Evolutionary conservation across 1,140 invertebrate genomes (phyloP).

Genomic region (Drosophila tani): DNA sequence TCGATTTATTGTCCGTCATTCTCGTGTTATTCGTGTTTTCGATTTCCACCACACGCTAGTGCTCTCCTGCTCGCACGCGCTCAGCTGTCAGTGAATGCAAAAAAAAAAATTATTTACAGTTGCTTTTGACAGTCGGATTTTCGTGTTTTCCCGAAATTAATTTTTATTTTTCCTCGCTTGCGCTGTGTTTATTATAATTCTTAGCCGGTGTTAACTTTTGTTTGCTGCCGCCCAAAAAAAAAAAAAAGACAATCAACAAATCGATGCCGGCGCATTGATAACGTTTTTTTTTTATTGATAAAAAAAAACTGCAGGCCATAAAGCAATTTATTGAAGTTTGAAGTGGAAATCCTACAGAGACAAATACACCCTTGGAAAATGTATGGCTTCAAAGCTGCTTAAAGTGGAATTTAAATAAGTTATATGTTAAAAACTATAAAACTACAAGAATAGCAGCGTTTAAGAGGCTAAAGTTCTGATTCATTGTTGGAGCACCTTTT

Average conservation of each 20-base stretch:
- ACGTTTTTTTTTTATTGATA: conserved; percentile 21
- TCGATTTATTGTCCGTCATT: conserved; percentile 6
- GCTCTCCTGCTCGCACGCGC: conserved; percentile 32
- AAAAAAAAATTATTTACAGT: conserved; percentile 36
- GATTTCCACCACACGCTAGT: conserved; percentile 32
- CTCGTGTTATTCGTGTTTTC: conserved; percentile 25
- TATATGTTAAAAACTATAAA: background rate
- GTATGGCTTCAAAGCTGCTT: conserved; percentile 1
- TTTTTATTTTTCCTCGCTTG: background rate
- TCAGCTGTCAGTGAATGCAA: conserved; percentile 35
- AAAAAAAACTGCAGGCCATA: conserved; percentile 4
- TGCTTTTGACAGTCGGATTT: conserved; percentile 7
- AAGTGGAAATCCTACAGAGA: background rate
- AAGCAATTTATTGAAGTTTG: conserved; percentile 4
- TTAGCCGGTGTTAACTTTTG: conserved; percentile 9
- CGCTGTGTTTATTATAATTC: conserved; percentile 10
- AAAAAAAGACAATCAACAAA: conserved; percentile 16
- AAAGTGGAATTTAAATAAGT: too few relatives aligned
- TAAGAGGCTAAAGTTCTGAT: background rate
- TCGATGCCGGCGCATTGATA: conserved; percentile 42
- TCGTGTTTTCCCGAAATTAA: conserved; percentile 1
- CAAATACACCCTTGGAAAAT: background rate
- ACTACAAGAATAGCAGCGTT: background rate
- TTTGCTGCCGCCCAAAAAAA: background rate
- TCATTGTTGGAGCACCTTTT: background rate